Evolutionary conservation across 2,888 invertebrate species (phyloP).

Genomic region (Nomada lathburiana): DNA sequence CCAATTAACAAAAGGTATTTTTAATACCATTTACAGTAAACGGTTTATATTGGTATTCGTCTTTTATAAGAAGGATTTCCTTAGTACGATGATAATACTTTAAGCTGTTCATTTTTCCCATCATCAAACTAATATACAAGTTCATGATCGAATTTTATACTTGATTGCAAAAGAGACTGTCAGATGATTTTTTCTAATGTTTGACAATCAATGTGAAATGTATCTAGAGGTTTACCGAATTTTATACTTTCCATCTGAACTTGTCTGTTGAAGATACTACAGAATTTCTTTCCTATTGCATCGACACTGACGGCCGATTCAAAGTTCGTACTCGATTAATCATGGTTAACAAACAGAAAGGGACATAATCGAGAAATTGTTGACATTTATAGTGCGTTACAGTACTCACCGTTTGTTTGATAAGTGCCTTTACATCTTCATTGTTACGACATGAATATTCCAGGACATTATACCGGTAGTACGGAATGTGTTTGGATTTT

Average conservation of each 20-base stretch:
- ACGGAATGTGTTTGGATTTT: neutral
- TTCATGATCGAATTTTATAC: conserved; percentile 9
- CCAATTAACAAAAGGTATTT: conserved; percentile 48
- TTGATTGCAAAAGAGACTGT: neutral
- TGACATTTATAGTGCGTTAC: conserved; percentile 14
- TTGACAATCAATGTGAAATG: neutral
- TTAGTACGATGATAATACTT: conserved; percentile 47
- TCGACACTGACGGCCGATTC: neutral
- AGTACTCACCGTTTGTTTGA: conserved; percentile 14
- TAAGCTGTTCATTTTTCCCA: conserved; percentile 3
- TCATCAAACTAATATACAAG: neutral
- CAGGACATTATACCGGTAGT: neutral
- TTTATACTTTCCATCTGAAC: conserved; percentile 34
- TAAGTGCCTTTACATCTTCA: conserved; percentile 21
- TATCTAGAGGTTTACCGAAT: neutral
- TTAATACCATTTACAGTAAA: conserved; percentile 28
- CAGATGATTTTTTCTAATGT: conserved; percentile 10
- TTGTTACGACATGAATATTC: neutral
- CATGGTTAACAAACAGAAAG: neutral
- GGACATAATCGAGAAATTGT: neutral
- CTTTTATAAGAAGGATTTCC: conserved; percentile 30
- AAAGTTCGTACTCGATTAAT: conserved; percentile 14
- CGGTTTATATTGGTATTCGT: conserved; percentile 32
- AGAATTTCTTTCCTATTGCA: conserved; percentile 17
- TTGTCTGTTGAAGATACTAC: neutral